Percentiles rank a stretch among this genome's conserved stretches.
phyloP scores from a whole-genome alignment of 2,888 invertebrate species.

The Rhyacophila evoluta region DNA sequence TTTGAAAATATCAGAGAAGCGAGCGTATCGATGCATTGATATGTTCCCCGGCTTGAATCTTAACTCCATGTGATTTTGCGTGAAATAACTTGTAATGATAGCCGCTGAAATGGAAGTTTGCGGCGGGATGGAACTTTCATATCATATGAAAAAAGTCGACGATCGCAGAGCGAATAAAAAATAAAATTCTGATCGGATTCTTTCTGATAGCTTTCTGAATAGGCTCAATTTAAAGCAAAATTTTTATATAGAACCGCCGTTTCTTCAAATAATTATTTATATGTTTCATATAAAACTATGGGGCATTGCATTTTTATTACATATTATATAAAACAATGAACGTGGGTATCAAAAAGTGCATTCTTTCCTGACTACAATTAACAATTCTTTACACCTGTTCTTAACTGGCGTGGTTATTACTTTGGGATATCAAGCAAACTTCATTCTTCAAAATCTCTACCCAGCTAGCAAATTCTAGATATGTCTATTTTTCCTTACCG shows the following conservation, averaged over 20 bases:
- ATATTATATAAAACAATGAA: no score
- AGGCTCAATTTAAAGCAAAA: neutral
- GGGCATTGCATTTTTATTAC: no score
- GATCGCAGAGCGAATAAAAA: constrained; percentile 15
- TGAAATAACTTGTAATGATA: constrained; percentile 22
- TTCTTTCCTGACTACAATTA: no score
- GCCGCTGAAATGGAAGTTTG: constrained; percentile 9
- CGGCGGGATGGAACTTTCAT: constrained; percentile 18
- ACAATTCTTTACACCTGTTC: no score
- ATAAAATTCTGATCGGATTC: neutral
- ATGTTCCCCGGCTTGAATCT: constrained; percentile 19
- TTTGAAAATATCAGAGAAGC: neutral
- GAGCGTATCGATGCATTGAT: constrained; percentile 17
- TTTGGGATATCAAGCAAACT: no score
- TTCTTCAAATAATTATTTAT: no score
- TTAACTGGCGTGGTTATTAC: no score
- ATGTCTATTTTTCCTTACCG: no score
- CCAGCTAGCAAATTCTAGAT: no score
- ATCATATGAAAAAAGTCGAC: constrained; percentile 8
- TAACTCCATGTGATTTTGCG: constrained; percentile 22
- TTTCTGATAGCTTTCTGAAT: neutral
- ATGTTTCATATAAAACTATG: no score
- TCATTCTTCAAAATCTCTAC: no score
- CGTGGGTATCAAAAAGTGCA: no score
- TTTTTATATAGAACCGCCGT: neutral